Percentiles rank a stretch among this genome's conserved stretches.
Evolutionary conservation across 2,797 vertebrate species (phyloP).

Genomic region (Rhinophrynus dorsalis): DNA sequence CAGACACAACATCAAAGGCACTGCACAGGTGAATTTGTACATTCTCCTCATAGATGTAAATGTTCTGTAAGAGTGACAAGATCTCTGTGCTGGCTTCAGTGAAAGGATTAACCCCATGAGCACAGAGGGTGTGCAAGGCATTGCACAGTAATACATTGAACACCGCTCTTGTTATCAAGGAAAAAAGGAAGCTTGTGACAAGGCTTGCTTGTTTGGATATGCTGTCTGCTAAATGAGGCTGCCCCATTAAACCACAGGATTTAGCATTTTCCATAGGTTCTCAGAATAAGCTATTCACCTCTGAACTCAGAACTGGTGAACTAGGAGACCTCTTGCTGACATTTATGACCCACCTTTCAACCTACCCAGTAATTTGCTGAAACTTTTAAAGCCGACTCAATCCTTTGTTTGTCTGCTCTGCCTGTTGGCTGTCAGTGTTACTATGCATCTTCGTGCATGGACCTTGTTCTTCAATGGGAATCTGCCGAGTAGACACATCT

Average conservation of each 20-base stretch:
- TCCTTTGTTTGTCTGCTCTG: conserved; percentile 27
- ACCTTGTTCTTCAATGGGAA: conserved; percentile 23
- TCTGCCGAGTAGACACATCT: conserved; percentile 54
- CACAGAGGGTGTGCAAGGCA: too few relatives aligned
- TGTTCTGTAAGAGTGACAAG: too few relatives aligned
- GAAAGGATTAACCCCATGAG: too few relatives aligned
- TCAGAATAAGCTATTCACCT: conserved; percentile 20
- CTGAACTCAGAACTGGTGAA: conserved; percentile 27
- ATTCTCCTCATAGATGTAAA: too few relatives aligned
- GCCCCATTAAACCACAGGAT: neutral
- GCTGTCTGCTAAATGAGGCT: neutral
- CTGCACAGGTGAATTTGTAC: too few relatives aligned
- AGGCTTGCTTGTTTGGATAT: neutral
- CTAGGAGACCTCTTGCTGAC: conserved; percentile 2
- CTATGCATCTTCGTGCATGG: conserved; percentile 10
- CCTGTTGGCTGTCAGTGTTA: conserved; percentile 3
- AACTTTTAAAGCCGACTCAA: conserved; percentile 20
- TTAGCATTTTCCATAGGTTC: conserved; percentile 5
- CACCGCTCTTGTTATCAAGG: too few relatives aligned
- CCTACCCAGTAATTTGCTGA: conserved; percentile 16
- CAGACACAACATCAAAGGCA: too few relatives aligned
- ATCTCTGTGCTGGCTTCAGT: too few relatives aligned
- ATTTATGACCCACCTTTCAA: conserved; percentile 4
- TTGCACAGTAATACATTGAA: too few relatives aligned
- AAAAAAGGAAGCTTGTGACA: too few relatives aligned